These are phyloP conservation scores for Anolis apletophallus DNA, from an alignment of 2,797 vertebrate species.

Conservation along the genomic window DNA sequence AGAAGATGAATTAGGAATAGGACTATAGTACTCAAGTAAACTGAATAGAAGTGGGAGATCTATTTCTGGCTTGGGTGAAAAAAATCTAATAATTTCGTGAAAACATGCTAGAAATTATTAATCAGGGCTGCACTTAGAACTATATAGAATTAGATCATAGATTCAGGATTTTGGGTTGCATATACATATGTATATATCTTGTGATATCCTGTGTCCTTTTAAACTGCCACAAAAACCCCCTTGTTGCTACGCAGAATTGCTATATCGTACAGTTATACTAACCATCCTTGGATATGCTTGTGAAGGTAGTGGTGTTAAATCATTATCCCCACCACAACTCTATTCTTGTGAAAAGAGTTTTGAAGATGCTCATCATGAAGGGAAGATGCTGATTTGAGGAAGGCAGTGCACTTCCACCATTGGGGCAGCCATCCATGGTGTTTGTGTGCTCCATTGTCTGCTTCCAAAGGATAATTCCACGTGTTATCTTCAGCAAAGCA, in stretches of 20 bases:
- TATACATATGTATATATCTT: background rate
- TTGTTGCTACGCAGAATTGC: constrained; percentile 7
- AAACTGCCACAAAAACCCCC: background rate
- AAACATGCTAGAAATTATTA: constrained; percentile 20
- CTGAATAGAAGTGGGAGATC: background rate
- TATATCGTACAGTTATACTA: background rate
- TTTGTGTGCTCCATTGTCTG: too few species aligned
- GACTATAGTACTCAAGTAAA: constrained; percentile 6
- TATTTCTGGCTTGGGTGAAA: background rate
- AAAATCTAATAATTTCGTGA: constrained; percentile 18
- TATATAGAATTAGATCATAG: background rate
- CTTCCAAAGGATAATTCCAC: background rate
- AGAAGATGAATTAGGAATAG: background rate
- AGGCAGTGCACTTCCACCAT: background rate
- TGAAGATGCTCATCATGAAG: background rate
- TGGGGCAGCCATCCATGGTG: background rate
- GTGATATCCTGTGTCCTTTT: background rate
- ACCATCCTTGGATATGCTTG: background rate
- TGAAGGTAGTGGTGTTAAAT: background rate
- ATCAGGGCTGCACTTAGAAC: background rate
- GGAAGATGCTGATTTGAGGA: background rate
- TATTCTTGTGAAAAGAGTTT: background rate
- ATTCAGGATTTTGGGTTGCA: background rate
- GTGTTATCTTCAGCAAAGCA: constrained; percentile 3
- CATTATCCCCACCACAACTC: background rate